These are phyloP conservation scores for Sisyra terminalis DNA, from an alignment of 2,888 invertebrate genomes.

Conservation along the genomic window DNA sequence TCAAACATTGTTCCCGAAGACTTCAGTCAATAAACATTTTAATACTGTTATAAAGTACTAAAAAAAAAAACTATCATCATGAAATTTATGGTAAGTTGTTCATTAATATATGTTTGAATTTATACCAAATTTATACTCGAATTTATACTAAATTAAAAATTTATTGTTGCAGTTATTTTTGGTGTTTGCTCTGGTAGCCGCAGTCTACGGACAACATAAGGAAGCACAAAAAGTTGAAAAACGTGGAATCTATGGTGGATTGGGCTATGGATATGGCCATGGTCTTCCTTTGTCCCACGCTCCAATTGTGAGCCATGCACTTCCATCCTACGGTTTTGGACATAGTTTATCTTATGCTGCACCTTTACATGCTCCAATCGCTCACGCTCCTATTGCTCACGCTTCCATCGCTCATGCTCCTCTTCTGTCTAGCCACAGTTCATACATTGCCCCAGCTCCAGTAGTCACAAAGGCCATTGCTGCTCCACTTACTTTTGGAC, in stretches of 20 bases:
- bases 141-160: no score
- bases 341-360: not conserved
- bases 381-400: no score
- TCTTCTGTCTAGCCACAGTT: no score
- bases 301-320: not conserved
- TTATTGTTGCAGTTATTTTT: not conserved
- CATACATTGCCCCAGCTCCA: slow-evolving; percentile 7
- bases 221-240: slow-evolving; percentile 15
- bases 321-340: not conserved
- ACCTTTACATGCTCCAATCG: no score
- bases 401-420: no score
- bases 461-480: slow-evolving; percentile 9
- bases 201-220: slow-evolving; percentile 13
- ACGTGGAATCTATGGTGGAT: slow-evolving; percentile 13
- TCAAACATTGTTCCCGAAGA: not conserved
- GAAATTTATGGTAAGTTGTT: slow-evolving; percentile 14
- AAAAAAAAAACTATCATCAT: slow-evolving; percentile 12
- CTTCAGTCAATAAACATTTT: not conserved
- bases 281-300: not conserved
- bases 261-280: slow-evolving; percentile 8
- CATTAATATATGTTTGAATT: no score
- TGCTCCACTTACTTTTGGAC: slow-evolving; percentile 6
- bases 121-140: no score
- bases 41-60: no score
- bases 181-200: slow-evolving; percentile 11